Evolutionary conservation across 2,797 vertebrate genomes (phyloP), one percentile per base, ranked within the genome.

Genomic region (Gymnoscopelus braueri): DNA sequence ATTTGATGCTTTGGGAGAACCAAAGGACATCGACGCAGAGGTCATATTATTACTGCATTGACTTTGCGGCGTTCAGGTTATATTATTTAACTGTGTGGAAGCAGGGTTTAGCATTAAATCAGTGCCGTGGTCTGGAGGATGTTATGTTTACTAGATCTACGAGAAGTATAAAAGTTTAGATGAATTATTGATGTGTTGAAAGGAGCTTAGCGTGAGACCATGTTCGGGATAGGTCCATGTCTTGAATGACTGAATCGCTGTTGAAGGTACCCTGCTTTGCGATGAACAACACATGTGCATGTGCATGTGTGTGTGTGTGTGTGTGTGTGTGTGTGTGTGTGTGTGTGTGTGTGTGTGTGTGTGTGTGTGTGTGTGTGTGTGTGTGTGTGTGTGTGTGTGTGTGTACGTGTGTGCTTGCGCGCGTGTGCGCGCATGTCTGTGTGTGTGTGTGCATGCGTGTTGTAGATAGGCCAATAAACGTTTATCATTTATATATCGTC

Each of bases 121-220:
- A 72, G 60, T 71, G 60, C 24, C 24, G 15, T 50, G 47, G 35
- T 52, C 55, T 50, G 48, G 23, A 35, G 5, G 9, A 44, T 10
- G 10, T 44, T 53, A 35, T 71, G 67, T 72, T 74, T 73, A 66
- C 61, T 62, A 74, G 62, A 62, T 23, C 48, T 44, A 44, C 39
- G 9, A 44, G 39, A 51, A 19, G 35, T 58, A 50, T 65, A 71
- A 60, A 69, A 58, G 50, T 68, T 73, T 58, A 23, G 29, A 71
- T 80, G 59, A 75, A 82, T 77, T 69, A 80, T 75, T 57, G 9
- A 84, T 78, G 60, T 48, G 32, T 9, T 53, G 57, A 32, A 67
- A 71, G 63, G 29, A 67, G 19, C 29, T 54, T 29, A 39, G 24
- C 58, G 58, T 58, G 12, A 63, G 69, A 48, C 12, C n/a, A 54